Percentiles rank a stretch among this genome's conserved stretches.
phyloP scores from a whole-genome alignment of 2,797 vertebrate genomes.

The Taeniopygia guttata region DNA sequence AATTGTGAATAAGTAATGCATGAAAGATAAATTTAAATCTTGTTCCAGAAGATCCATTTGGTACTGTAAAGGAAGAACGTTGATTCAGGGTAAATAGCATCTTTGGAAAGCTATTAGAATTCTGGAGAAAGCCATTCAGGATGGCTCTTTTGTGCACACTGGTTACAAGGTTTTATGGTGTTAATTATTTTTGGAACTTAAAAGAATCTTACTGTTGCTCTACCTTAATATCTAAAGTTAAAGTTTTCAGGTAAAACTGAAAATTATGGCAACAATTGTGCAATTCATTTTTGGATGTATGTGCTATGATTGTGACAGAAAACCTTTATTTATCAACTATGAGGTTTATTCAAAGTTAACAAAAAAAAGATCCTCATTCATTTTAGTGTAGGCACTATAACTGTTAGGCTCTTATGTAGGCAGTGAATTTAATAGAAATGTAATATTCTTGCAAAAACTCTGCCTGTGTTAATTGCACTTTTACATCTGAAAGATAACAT shows the following conservation, averaged over 20 bases:
- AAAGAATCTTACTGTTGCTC: slow-evolving; percentile 38
- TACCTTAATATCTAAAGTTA: slow-evolving; percentile 31
- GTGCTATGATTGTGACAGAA: slow-evolving; percentile 50
- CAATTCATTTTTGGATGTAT: slow-evolving; percentile 38
- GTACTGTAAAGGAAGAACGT: not conserved
- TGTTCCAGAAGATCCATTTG: slow-evolving; percentile 10
- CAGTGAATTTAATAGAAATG: slow-evolving; percentile 8
- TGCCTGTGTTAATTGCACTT: slow-evolving; percentile 55
- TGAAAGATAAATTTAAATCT: slow-evolving; percentile 24
- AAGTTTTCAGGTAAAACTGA: not conserved
- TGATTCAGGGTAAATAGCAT: not conserved
- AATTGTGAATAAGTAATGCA: slow-evolving; percentile 69
- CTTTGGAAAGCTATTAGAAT: not conserved
- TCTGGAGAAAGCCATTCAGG: not conserved
- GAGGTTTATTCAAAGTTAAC: slow-evolving; percentile 18
- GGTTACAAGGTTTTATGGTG: slow-evolving; percentile 40
- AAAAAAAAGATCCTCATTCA: slow-evolving; percentile 9
- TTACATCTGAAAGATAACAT: slow-evolving; percentile 43
- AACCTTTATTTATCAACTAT: slow-evolving; percentile 9
- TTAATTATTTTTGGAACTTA: slow-evolving; percentile 51
- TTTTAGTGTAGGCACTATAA: not conserved
- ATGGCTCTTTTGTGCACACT: not conserved
- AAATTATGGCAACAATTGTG: slow-evolving; percentile 38
- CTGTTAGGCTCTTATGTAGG: not conserved
- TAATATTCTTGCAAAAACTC: slow-evolving; percentile 11